Evolutionary conservation across 1,140 invertebrate genomes (phyloP), one percentile per base, ranked within the genome.

Genomic region (Nasonia vitripennis): DNA sequence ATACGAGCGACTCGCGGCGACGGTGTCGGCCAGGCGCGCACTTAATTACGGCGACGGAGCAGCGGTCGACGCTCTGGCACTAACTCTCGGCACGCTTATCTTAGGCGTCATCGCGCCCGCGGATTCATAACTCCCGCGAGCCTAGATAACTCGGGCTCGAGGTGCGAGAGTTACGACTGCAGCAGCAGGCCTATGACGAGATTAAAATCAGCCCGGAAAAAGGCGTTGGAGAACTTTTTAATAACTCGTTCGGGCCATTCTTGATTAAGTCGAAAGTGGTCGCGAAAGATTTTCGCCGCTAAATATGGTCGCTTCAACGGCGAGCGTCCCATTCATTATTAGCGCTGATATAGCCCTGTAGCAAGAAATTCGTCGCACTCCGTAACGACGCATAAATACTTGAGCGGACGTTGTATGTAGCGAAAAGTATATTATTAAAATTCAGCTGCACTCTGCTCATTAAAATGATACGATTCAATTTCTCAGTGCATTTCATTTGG

Each of bases 191-290:
- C 68, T 14, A 71, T 77, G 80, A 83, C 85, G 83, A 91, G 90
- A 92, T 92, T 92, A 92, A 92, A 92, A 92, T 91, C 88, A 86
- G 89, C 89, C 85, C 70, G 20, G 87, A 87, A 88, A 88, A 89
- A 51, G 48, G 87, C 87, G 89, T 90, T 89, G 89, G 48, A 87
- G 90, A 91, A 91, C 88, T 91, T 92, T 92, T 92, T 91, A 91
- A 91, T 91, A 90, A 91, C 89, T 86, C 88, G 88, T 17, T 0
- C 3, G 12, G 12, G 48, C 14, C 48, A 91, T 91, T 88, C 89
- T 89, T 92, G 89, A 92, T 92, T 90, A 90, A 91, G 89, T 91
- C 91, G 89, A 86, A 87, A 86, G 83, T 2, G 51, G n/a, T 9
- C n/a, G 27, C 48, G 23, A 68, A 17, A 51, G 48, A 51, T 51